Base-by-base conservation (phyloP, 2,113 vertebrate species). In the Pseudopipra pipra region DNA sequence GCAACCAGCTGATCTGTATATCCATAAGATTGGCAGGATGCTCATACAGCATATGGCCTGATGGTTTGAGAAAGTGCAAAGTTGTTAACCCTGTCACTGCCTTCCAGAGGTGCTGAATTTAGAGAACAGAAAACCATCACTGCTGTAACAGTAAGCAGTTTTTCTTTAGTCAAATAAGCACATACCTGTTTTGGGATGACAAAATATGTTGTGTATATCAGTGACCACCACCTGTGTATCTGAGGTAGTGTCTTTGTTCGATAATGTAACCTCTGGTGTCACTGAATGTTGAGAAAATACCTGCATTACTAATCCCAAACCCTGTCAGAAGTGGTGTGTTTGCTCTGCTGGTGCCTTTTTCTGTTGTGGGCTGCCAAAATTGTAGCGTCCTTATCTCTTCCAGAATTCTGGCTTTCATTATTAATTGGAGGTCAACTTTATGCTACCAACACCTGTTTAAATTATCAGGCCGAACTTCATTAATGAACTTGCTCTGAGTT, bases 401-500 rank as follows among this genome's bases (percentile, higher is more conserved):
- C 72, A 65, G 52, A 90, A 52, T 70, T 85, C 82, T 90, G 59
- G 43, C 24, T 79, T 91, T 74, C 61, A 28, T 83, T 94, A 92
- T 67, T 90, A 91, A 85, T 77, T 80, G 51, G 63, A 84, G 59
- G 95, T 95, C 47, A 95, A 37, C 11, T 88, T 86, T 71, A 35
- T 95, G 77, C 30, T 72, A 47, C 33, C 51, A 58, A 84, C 59
- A 83, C 46, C 52, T 91, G 59, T 52, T 85, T 91, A 71, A 86
- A 83, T 51, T 62, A 80, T 56, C 30, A 49, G 43, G 44, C 55
- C 72, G 81, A 83, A 61, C 15, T 43, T 77, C 16, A 59, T 25
- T 49, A 52, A 52, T 43, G 35, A 85, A 63, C 0, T 15, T 70
- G 31, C 12, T 14, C 54, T 35, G 43, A 74, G 33, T 77, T 81